Evolutionary conservation across 2,888 invertebrate species (phyloP).

Genomic region (Belgica antarctica): DNA sequence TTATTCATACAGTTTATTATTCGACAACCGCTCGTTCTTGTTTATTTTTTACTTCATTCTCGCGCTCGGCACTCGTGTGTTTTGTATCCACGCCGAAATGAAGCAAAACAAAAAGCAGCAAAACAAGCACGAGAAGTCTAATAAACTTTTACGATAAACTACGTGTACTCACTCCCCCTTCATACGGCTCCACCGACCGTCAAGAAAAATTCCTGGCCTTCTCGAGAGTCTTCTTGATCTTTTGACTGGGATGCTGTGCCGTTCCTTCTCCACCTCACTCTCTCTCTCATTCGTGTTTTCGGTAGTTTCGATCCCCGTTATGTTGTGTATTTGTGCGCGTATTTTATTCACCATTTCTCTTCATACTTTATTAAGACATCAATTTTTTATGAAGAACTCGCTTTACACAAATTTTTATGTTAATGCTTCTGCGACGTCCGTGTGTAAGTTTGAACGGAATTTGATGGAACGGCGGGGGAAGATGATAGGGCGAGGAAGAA

Average conservation of each 20-base stretch:
- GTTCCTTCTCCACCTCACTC: background rate
- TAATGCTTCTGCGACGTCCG: background rate
- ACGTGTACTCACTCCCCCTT: conserved; percentile 5
- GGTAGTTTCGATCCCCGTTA: conserved; percentile 2
- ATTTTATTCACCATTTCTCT: conserved; percentile 6
- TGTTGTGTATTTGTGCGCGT: background rate
- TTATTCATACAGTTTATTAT: conserved; percentile 20
- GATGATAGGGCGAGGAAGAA: background rate
- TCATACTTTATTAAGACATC: conserved; percentile 12
- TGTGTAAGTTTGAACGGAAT: background rate
- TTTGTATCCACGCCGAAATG: background rate
- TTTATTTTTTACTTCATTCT: no score
- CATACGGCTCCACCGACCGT: background rate
- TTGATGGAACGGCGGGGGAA: background rate
- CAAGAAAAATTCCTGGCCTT: background rate
- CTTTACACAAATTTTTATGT: conserved; percentile 14
- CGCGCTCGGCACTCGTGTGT: background rate
- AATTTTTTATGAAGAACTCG: conserved; percentile 2
- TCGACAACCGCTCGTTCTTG: conserved; percentile 18
- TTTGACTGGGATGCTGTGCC: background rate
- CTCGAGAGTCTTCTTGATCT: background rate
- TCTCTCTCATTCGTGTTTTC: no score
- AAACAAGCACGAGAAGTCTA: conserved; percentile 9
- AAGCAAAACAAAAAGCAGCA: background rate
- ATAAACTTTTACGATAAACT: background rate